Base-by-base conservation (phyloP, 1,140 invertebrate species). In the Manduca sexta region DNA sequence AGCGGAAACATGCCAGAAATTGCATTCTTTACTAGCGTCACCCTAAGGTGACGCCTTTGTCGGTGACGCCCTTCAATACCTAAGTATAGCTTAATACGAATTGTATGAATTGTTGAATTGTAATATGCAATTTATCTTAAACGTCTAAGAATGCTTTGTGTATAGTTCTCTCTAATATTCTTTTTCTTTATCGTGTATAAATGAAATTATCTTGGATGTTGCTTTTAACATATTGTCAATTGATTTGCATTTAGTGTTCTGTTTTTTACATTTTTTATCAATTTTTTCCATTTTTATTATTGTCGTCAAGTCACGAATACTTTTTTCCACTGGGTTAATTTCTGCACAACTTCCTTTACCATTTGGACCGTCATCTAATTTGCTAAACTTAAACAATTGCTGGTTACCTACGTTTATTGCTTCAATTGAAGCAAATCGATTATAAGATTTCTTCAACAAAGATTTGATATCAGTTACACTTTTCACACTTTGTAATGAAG, bases 111-210 rank as follows among this genome's bases (percentile, higher is more conserved):
- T n/a, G n/a, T n/a, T n/a, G n/a, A n/a, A n/a, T n/a, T n/a, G n/a
- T n/a, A n/a, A n/a, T n/a, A n/a, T n/a, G n/a, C n/a, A n/a, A n/a
- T n/a, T n/a, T 14, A 35, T 35, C 21, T 31, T 11, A 29, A 2
- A 34, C 41, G n/a, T n/a, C n/a, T n/a, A n/a, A n/a, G n/a, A n/a
- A 43, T 26, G 33, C 31, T 29, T 41, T 26, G 21, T 1, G 8
- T 8, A 26, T 26, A 42, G 38, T 41, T 45, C 42, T 18, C 16
- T 6, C 14, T 38, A 44, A 43, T 70, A 73, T 55, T 76, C 69
- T 48, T 64, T 69, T 65, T 79, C 64, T 60, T 75, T 79, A 43
- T 55, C 40, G 39, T 64, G 71, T 15, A 79, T 67, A 57, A 79
- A 79, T 49, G 60, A 53, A 17, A 76, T 57, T 13, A 79, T 52